Base-by-base conservation (phyloP, 2,797 vertebrate genomes). In the Luscinia megarhynchos region DNA sequence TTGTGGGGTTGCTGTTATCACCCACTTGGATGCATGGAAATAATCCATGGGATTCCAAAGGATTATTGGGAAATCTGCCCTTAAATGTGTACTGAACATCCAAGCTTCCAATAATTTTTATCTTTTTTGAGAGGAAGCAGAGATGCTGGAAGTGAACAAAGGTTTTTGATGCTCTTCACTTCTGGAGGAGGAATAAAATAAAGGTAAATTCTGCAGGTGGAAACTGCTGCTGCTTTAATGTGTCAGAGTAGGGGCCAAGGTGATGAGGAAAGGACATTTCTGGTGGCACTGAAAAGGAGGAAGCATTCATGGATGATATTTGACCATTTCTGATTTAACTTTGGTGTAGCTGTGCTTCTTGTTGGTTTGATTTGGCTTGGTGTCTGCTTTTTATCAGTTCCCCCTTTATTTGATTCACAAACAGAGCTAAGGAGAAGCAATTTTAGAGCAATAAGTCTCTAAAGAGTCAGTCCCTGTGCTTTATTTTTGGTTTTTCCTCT, bases 1-100 rank as follows among this genome's bases (percentile, higher is more conserved):
- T 27, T 73, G 24, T 46, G 45, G 21, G 5, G 1, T 78, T 62
- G 34, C 20, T 64, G 11, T 9, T 51, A n/a, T 30, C 58, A 66
- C 4, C 1, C 43, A 10, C 7, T 32, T 30, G 24, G 15, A 43
- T 3, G 29, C 2, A 4, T 2, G 7, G 19, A 80, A 69, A 34
- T 34, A 76, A 55, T 53, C 29, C 1, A 8, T 20, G 18, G 8
- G 18, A 67, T 79, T 66, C 29, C 32, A 32, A 41, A 57, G 38
- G 59, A 48, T 55, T 58, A 1, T 50, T 69, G 36, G 36, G 30
- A 78, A 0, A n/a, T 2, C 8, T 2, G 11, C 11, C 4, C 9
- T 57, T 54, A 38, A 48, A 64, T 36, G 4, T 17, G 22, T 2
- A 11, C 17, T 46, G 27, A 59, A 29, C 24, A 67, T 2, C 2